Conservation (phyloP, 2,797 vertebrate species). For the Oreochromis mossambicus region DNA sequence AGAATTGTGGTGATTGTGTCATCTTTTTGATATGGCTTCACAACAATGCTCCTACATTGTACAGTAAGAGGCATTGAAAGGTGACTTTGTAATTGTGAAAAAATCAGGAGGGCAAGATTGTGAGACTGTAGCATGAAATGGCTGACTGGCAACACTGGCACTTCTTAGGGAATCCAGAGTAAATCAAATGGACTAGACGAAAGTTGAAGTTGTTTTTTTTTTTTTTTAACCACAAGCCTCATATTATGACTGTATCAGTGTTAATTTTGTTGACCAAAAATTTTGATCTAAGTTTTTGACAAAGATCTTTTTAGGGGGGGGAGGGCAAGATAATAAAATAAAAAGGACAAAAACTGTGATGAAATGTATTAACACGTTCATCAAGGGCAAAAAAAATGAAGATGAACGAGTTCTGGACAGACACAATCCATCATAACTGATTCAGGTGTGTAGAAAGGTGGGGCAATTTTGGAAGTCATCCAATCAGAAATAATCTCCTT, state of each 20-base stretch:
- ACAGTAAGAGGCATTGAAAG: not conserved
- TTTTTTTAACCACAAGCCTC: not conserved
- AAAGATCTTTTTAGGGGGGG: not conserved
- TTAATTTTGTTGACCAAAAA: not conserved
- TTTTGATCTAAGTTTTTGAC: not conserved
- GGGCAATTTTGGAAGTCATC: not conserved
- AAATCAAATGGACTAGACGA: not conserved
- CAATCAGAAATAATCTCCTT: not conserved
- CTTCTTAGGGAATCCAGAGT: not conserved
- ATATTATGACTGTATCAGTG: not conserved
- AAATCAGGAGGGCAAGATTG: not conserved
- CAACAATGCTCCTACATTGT: not conserved
- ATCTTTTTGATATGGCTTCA: not conserved
- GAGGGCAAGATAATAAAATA: too few relatives aligned
- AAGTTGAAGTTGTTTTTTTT: not conserved
- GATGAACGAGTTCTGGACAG: not conserved
- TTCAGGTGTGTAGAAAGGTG: not conserved
- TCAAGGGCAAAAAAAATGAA: not conserved
- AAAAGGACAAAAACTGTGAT: too few relatives aligned
- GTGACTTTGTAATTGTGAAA: not conserved
- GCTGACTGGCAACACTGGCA: not conserved
- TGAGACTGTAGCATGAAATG: not conserved
- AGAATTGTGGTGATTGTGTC: not conserved
- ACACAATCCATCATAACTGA: not conserved
- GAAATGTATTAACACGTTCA: not conserved